These are phyloP conservation scores for Thamnophis sirtalis DNA, from an alignment of 2,113 vertebrate species.

Conservation along the genomic window DNA sequence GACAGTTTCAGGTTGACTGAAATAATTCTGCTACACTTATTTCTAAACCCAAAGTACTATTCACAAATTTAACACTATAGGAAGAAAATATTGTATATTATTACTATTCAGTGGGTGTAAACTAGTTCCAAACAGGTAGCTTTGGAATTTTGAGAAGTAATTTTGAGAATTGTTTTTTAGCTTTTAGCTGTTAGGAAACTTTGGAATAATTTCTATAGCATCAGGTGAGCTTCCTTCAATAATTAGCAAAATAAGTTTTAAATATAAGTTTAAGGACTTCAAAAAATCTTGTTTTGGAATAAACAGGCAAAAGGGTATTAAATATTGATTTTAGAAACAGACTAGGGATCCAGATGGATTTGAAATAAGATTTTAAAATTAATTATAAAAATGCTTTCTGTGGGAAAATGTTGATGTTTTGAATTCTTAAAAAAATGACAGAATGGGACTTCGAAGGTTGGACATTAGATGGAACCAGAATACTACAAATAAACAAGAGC, in stretches of 20 bases:
- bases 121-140: not conserved
- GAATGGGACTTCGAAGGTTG: not conserved
- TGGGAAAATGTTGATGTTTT: not conserved
- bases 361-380: not conserved
- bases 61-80: conserved; percentile 47
- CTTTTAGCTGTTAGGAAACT: not conserved
- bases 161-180: not conserved
- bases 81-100: conserved; percentile 39
- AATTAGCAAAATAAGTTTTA: not conserved
- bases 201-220: not conserved
- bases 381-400: not conserved
- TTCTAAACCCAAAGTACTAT: conserved; percentile 62
- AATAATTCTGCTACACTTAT: conserved; percentile 63
- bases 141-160: not conserved
- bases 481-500: not conserved
- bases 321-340: not conserved
- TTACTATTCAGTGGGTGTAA: not conserved
- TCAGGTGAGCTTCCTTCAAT: not conserved
- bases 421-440: not conserved
- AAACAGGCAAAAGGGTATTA: not conserved
- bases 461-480: not conserved
- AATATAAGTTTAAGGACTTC: not conserved
- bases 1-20: conserved; percentile 70
- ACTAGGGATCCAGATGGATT: not conserved
- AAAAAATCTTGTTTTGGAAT: not conserved